A percentile compares a stretch with the other conserved stretches of the same genome.
phyloP scores from a whole-genome alignment of 2,888 invertebrate genomes.

The Callyntrura guangdongensis region DNA sequence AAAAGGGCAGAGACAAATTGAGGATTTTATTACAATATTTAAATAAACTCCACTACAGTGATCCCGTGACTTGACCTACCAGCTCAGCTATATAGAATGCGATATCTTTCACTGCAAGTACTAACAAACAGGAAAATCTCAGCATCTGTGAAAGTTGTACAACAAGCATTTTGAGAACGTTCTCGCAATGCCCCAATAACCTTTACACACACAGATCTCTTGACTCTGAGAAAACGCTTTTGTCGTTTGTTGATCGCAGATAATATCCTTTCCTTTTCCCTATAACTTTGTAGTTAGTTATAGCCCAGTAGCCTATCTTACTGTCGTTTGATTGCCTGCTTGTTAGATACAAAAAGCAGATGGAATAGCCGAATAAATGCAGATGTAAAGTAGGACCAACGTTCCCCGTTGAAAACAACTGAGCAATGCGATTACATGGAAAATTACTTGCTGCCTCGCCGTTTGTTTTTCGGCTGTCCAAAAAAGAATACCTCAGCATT shows the following conservation, averaged over 20 bases:
- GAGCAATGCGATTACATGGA: conserved; percentile 45
- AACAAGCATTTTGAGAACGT: background rate
- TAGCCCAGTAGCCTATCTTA: background rate
- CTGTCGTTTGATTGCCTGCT: background rate
- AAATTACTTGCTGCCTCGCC: conserved; percentile 53
- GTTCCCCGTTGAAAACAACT: conserved; percentile 9
- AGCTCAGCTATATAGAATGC: background rate
- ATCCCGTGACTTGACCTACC: conserved; percentile 43
- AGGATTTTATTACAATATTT: conserved; percentile 19
- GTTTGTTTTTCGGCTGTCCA: background rate
- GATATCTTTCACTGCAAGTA: background rate
- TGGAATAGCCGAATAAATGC: background rate
- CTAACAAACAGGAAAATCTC: too few relatives aligned
- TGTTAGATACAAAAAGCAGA: background rate
- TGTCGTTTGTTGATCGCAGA: too few relatives aligned
- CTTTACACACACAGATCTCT: background rate
- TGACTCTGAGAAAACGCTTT: too few relatives aligned
- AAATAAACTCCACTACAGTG: conserved; percentile 12
- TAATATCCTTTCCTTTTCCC: background rate
- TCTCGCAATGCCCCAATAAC: too few relatives aligned
- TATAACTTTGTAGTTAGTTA: background rate
- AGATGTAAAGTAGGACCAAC: background rate
- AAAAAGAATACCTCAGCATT: conserved; percentile 2
- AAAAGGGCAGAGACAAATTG: background rate
- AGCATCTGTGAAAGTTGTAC: background rate